Evolutionary conservation across 2,113 vertebrate species (phyloP), one percentile per base, ranked within the genome.

Genomic region (Proteles cristata): DNA sequence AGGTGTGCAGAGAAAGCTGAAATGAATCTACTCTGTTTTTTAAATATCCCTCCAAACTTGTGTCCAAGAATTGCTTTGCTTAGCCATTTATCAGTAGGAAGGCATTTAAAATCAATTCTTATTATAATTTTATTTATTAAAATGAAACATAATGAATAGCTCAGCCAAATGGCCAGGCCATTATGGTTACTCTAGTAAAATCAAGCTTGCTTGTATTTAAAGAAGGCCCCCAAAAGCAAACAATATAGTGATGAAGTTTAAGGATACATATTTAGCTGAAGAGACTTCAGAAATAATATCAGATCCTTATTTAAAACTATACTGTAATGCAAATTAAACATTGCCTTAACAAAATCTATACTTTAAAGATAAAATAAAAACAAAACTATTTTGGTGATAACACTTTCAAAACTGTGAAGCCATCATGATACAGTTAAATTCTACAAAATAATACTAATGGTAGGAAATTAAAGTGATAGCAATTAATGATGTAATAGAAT

Each of bases 61-160:
- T 71, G 17, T 5, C 81, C 50, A 96, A 92, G 19, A 94, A 80
- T 48, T 63, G 1, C 10, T 86, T 88, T 82, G 65, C 17, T 65
- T 66, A 69, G 10, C 2, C 73, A 21, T 79, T 83, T 83, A 88
- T 21, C 25, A 73, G 16, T 82, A 92, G 35, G 90, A 86, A 55
- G 79, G 1, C 2, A 80, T 17, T 6, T 26, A 31, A 39, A 88
- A 45, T 7, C n/a, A 69, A 76, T 55, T 61, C 11, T 92, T 81
- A 66, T 82, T 77, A 77, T 65, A 76, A 73, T 90, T 16, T 92
- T 58, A 90, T 90, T 48, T 89, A 63, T 83, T 89, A 79, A 96
- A 88, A 80, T 66, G 4, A 91, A 58, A 23, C 21, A 77, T 83
- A 8, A 55, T 1, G 2, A 66, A 33, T 31, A 61, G 25, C 35